phyloP scores from a whole-genome alignment of 2,888 invertebrate species.

The Chrysomela aeneicollis region DNA sequence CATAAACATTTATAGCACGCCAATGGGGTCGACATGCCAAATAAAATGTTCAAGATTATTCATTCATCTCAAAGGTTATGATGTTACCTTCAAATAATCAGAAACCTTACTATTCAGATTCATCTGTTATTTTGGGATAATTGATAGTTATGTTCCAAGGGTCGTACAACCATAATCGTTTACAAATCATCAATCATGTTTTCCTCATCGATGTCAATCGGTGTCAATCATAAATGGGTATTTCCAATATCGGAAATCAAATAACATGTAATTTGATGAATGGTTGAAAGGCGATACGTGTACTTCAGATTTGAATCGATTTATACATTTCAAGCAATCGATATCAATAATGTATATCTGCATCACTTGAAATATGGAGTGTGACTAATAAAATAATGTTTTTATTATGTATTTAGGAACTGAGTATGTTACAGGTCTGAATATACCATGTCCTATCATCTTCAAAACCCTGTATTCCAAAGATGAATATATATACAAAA shows the following conservation, averaged over 20 bases:
- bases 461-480: no score
- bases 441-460: no score
- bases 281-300: not conserved
- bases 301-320: not conserved
- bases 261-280: not conserved
- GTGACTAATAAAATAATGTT: no score
- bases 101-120: no score
- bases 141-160: not conserved
- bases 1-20: no score
- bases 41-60: not conserved
- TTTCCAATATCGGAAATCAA: not conserved
- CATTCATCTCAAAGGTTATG: not conserved
- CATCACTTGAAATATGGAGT: not conserved
- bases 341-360: not conserved
- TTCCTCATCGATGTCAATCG: not conserved
- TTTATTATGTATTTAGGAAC: no score
- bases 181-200: not conserved
- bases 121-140: not conserved
- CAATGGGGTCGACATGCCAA: not conserved
- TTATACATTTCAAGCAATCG: not conserved
- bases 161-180: not conserved
- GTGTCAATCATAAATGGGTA: slow-evolving; percentile 2
- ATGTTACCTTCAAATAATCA: not conserved
- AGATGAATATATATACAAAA: no score
- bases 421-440: no score